Percentiles rank a stretch among this genome's conserved stretches.
Evolutionary conservation across 2,113 vertebrate species (phyloP).

Genomic region (Zosterops japonicus): DNA sequence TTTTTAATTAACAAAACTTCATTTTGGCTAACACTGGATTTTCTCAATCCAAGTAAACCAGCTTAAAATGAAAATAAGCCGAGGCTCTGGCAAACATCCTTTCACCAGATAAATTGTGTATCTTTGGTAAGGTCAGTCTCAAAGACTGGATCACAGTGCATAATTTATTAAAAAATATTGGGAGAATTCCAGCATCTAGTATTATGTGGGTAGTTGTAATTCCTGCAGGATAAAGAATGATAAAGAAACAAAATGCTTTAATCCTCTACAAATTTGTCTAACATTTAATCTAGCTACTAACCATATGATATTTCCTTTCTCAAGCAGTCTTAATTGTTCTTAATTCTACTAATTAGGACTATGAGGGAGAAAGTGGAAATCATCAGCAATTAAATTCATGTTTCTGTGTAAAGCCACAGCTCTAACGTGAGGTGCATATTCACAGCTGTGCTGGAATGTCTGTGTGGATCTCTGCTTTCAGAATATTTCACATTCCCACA

Average conservation of each 20-base stretch:
- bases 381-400: not conserved
- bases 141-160: constrained; percentile 29
- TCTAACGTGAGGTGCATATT: not conserved
- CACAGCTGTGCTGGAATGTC: not conserved
- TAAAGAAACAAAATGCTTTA: constrained; percentile 70
- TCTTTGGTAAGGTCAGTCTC: constrained; percentile 36
- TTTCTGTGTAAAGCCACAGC: not conserved
- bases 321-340: constrained; percentile 37
- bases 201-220: constrained; percentile 68
- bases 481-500: not conserved
- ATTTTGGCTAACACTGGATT: constrained; percentile 61
- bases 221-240: constrained; percentile 65
- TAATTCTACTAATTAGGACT: constrained; percentile 53
- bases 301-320: constrained; percentile 52
- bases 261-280: constrained; percentile 60
- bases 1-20: constrained; percentile 52
- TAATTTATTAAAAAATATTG: constrained; percentile 67
- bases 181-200: constrained; percentile 45
- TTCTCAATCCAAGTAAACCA: constrained; percentile 63
- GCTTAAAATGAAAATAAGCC: constrained; percentile 55
- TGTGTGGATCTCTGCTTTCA: not conserved
- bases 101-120: constrained; percentile 27
- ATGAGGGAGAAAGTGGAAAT: not conserved
- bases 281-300: constrained; percentile 65
- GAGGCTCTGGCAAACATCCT: constrained; percentile 30